Base-by-base conservation (phyloP, 2,797 vertebrate genomes). In the Falco biarmicus region DNA sequence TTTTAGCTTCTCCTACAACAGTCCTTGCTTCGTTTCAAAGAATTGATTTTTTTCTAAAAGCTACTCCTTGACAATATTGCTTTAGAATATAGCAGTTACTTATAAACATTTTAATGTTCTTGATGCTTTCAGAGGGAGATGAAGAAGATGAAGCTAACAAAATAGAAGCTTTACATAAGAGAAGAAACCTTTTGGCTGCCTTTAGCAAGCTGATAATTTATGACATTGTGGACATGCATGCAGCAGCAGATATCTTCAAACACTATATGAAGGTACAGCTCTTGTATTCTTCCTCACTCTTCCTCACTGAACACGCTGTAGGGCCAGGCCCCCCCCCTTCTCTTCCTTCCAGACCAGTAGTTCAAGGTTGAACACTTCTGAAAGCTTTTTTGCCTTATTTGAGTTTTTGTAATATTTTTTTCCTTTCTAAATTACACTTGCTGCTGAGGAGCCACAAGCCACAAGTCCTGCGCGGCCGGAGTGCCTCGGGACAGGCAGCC, bases 101-200 rank as follows among this genome's bases (percentile, higher is more conserved):
- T 64, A 34, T 26, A 93, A 74, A 87, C 25, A 11, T 15, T 64
- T 85, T 93, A 11, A 90, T 80, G 18, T 47, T 85, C 28, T 93
- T 96, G 88, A 31, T 97, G 22, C 89, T 96, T 93, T 91, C 97
- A 99, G 99, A 99, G 97, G 99, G 99, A 91, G 99, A 99, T 94
- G 99, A 99, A 97, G 99, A 99, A 97, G 99, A 99, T 70, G 99
- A 99, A 98, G 99, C 99, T 92, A 99, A 99, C 98, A 99, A 99
- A 98, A 99, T 99, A 24, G 99, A 99, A 97, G 99, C 99, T 87
- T 99, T 99, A 68, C 99, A 99, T 97, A 99, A 99, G 97, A 99
- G 99, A 97, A 99, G 99, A 95, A 99, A 99, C 95, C 99, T 99
- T 82, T 97, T 99, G 56, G 99, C 99, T 32, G 99, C 99, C 85